phyloP scores from a whole-genome alignment of 2,797 vertebrate genomes.

The Oreochromis grahami region DNA sequence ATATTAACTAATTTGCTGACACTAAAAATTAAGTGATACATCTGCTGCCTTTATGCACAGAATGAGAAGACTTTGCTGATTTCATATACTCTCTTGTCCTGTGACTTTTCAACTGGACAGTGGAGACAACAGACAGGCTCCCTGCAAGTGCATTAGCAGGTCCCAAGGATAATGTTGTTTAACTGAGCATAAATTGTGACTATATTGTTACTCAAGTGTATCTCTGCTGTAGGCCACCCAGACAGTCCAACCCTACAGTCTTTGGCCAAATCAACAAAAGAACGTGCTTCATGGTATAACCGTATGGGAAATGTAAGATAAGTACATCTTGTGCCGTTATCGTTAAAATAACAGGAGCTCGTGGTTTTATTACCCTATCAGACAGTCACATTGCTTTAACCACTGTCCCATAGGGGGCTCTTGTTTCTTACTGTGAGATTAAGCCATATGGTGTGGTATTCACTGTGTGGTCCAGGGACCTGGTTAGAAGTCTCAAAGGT shows the following conservation, averaged over 20 bases:
- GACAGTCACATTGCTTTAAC: not conserved
- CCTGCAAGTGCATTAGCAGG: not conserved
- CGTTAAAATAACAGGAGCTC: not conserved
- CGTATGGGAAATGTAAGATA: not conserved
- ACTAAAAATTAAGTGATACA: not conserved
- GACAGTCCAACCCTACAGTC: not conserved
- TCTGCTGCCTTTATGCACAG: not conserved
- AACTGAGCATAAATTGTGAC: not conserved
- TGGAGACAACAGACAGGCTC: not conserved
- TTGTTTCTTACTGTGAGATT: not conserved
- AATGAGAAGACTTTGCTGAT: not conserved
- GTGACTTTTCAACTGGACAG: not conserved
- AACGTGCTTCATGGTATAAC: not conserved
- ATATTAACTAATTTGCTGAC: not conserved
- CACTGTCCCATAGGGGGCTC: not conserved
- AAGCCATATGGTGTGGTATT: not conserved
- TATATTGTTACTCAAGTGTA: not conserved
- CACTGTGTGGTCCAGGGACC: constrained; percentile 4
- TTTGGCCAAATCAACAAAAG: not conserved
- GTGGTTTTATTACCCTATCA: not conserved
- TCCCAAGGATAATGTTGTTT: not conserved
- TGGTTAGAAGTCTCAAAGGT: constrained; percentile 7
- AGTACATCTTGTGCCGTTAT: not conserved
- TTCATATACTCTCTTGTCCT: not conserved
- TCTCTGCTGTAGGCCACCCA: not conserved